phyloP scores from a whole-genome alignment of 2,113 vertebrate genomes.

The Stictonetta naevosa region DNA sequence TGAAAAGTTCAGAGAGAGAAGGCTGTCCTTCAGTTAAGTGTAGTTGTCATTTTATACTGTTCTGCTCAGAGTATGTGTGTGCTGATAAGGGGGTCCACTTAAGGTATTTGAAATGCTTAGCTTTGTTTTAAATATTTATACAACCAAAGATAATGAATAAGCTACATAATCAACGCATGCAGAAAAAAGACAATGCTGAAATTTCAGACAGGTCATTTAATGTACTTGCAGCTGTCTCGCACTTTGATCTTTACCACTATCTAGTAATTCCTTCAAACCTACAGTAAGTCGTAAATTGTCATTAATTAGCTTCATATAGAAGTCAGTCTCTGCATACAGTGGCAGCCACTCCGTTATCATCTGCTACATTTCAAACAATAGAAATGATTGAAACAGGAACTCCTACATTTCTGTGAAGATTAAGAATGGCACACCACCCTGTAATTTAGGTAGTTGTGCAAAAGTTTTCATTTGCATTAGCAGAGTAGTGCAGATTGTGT shows the following conservation, averaged over 20 bases:
- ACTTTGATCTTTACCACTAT: not conserved
- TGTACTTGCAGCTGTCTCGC: not conserved
- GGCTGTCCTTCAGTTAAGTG: not conserved
- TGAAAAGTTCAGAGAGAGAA: not conserved
- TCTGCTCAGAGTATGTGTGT: not conserved
- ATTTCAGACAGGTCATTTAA: not conserved
- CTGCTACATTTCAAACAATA: slow-evolving; percentile 48
- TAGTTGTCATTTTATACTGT: not conserved
- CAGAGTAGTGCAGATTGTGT: slow-evolving; percentile 13
- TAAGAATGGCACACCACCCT: slow-evolving; percentile 65
- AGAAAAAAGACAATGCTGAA: not conserved
- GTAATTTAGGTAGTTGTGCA: slow-evolving; percentile 60
- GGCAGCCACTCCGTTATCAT: slow-evolving; percentile 43
- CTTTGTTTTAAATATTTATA: not conserved
- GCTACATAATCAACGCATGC: not conserved
- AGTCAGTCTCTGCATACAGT: slow-evolving; percentile 27
- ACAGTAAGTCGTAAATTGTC: not conserved
- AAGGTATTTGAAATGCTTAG: not conserved
- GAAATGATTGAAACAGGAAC: slow-evolving; percentile 62
- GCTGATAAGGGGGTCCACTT: not conserved
- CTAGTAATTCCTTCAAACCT: not conserved
- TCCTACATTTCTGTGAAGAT: slow-evolving; percentile 55
- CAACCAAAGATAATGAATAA: not conserved
- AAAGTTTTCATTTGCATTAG: slow-evolving; percentile 60
- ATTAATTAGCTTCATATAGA: slow-evolving; percentile 25